Conservation (phyloP, 2,797 vertebrate genomes). For the Australoheros facetus region DNA sequence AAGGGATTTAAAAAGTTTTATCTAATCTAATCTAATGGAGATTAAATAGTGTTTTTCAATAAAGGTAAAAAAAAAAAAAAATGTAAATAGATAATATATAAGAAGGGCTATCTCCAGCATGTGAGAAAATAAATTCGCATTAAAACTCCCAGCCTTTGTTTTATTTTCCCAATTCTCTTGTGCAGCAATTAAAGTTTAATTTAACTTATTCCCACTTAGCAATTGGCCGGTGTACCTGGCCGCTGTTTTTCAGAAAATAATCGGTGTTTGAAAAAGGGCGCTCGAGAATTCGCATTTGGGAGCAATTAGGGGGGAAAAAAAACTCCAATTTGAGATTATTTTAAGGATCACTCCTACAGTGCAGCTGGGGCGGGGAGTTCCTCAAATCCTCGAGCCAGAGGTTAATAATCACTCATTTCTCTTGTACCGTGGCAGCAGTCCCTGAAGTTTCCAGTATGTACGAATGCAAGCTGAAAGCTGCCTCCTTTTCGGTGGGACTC, state of each 20-base stretch:
- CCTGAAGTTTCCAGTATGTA: constrained; percentile 68
- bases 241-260: neutral
- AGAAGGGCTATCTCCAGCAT: rapidly evolving
- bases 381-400: constrained; percentile 43
- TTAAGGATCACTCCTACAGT: neutral
- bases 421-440: constrained; percentile 53
- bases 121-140: constrained; percentile 14
- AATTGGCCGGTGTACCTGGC: too few species aligned
- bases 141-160: neutral
- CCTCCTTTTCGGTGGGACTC: constrained; percentile 19
- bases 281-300: constrained; percentile 6
- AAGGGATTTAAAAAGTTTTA: too few species aligned
- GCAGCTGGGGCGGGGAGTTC: constrained; percentile 6
- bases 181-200: neutral
- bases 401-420: constrained; percentile 66
- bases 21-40: neutral
- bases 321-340: neutral
- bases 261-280: constrained; percentile 7
- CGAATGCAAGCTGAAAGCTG: constrained; percentile 27
- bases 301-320: constrained; percentile 21
- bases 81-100: constrained; percentile 19
- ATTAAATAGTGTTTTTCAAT: neutral
- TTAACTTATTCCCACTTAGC: neutral
- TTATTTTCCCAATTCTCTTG: neutral
- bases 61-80: too few species aligned